Conservation (phyloP, 2,797 vertebrate genomes). For the Aulostomus chinensis region DNA sequence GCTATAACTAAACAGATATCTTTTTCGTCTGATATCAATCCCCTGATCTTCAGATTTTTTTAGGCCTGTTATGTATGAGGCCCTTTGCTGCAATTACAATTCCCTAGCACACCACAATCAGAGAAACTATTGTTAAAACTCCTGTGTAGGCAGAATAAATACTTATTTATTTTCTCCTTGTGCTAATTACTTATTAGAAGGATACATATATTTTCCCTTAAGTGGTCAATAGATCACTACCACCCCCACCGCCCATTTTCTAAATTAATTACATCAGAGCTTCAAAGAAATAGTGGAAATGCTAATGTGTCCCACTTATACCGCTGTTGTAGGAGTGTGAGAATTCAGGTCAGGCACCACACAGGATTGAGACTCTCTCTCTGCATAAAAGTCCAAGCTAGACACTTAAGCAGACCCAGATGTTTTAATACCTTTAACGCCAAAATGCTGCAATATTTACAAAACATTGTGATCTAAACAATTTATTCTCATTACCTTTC, state of each 20-base stretch:
- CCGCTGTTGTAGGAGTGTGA: constrained; percentile 30
- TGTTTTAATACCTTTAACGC: constrained; percentile 53
- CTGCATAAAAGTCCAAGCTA: not conserved
- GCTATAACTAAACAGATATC: no score
- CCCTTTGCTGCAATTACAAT: no score
- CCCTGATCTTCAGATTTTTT: no score
- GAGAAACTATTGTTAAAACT: no score
- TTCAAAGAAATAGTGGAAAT: constrained; percentile 61
- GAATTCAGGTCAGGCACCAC: constrained; percentile 60
- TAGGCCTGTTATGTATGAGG: no score
- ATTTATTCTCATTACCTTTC: no score
- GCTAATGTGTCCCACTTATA: constrained; percentile 69
- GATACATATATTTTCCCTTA: constrained; percentile 61
- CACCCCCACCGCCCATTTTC: constrained; percentile 32
- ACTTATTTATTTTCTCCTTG: constrained; percentile 7
- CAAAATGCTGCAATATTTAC: no score
- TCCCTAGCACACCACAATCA: no score
- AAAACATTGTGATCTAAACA: no score
- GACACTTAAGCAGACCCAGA: constrained; percentile 28
- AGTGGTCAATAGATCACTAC: constrained; percentile 62
- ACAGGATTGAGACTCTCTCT: constrained; percentile 8
- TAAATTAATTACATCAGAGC: constrained; percentile 71
- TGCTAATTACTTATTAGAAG: constrained; percentile 65
- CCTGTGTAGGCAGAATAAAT: no score
- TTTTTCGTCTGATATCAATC: no score